A percentile compares a stretch with the other conserved stretches of the same genome.
Conservation (phyloP, 2,888 invertebrate species). For the Macropis europaea region DNA sequence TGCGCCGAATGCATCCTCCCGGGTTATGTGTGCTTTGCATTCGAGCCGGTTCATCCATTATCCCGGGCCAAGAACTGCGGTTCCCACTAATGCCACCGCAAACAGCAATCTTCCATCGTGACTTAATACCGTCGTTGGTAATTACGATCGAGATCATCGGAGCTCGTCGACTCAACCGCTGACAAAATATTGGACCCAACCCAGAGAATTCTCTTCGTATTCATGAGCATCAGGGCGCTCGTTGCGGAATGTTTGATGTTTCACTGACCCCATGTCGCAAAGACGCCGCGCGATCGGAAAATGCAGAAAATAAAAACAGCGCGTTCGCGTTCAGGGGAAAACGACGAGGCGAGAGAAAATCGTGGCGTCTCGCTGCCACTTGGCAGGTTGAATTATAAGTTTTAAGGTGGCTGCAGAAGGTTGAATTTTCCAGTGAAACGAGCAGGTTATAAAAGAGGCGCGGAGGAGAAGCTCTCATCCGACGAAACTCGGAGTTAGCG, state of each 20-base stretch:
- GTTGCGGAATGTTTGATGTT: too few species aligned
- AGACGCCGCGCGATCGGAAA: too few species aligned
- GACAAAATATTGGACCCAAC: background rate
- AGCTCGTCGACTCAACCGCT: background rate
- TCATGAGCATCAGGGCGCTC: too few species aligned
- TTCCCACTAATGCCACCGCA: slow-evolving; percentile 15
- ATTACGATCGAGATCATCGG: slow-evolving; percentile 5
- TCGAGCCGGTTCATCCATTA: slow-evolving; percentile 24
- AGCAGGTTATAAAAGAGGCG: slow-evolving; percentile 19
- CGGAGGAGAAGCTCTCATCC: slow-evolving; percentile 10
- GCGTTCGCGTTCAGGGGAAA: too few species aligned
- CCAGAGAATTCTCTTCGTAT: too few species aligned
- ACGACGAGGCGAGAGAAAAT: too few species aligned
- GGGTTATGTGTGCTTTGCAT: slow-evolving; percentile 37
- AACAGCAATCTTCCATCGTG: slow-evolving; percentile 14
- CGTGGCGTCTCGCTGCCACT: background rate
- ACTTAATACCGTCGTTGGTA: background rate
- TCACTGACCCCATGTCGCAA: too few species aligned
- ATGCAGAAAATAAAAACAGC: too few species aligned
- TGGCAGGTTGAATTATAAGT: slow-evolving; percentile 23
- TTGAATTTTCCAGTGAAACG: slow-evolving; percentile 37
- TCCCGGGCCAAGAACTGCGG: slow-evolving; percentile 1
- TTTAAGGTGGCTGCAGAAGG: slow-evolving; percentile 1
- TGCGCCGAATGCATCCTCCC: slow-evolving; percentile 5
- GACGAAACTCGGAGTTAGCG: slow-evolving; percentile 20